Evolutionary conservation across 2,888 invertebrate species (phyloP).

Genomic region (Lamellibrachia satsuma): DNA sequence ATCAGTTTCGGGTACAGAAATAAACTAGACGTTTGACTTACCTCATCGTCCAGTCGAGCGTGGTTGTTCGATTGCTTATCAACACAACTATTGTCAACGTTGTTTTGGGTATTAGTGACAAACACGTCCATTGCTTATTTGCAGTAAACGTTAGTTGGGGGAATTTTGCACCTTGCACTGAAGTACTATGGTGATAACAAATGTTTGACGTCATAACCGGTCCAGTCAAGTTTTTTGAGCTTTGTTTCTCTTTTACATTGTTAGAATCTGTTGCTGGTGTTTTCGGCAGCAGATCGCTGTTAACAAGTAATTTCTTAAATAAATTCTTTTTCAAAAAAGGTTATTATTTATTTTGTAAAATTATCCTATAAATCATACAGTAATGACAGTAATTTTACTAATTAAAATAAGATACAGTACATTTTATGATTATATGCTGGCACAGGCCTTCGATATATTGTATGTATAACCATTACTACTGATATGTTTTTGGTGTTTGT

Average conservation of each 20-base stretch:
- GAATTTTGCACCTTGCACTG: background rate
- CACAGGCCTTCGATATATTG: no score
- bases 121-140: background rate
- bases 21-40: background rate
- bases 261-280: no score
- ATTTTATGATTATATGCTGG: no score
- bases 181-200: background rate
- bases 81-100: background rate
- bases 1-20: background rate
- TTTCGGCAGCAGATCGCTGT: background rate
- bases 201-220: conserved; percentile 12
- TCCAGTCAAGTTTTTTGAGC: background rate
- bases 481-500: no score
- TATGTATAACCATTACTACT: no score
- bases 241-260: background rate
- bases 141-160: conserved; percentile 5
- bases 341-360: background rate
- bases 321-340: background rate
- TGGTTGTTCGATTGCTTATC: background rate
- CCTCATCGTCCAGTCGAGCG: background rate
- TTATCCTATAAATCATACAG: background rate
- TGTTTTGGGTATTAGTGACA: background rate
- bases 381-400: background rate
- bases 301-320: background rate
- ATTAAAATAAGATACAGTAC: background rate